Percentiles rank a stretch among this genome's conserved stretches.
Conservation (phyloP, 2,113 vertebrate genomes). For the Rhineura floridana region DNA sequence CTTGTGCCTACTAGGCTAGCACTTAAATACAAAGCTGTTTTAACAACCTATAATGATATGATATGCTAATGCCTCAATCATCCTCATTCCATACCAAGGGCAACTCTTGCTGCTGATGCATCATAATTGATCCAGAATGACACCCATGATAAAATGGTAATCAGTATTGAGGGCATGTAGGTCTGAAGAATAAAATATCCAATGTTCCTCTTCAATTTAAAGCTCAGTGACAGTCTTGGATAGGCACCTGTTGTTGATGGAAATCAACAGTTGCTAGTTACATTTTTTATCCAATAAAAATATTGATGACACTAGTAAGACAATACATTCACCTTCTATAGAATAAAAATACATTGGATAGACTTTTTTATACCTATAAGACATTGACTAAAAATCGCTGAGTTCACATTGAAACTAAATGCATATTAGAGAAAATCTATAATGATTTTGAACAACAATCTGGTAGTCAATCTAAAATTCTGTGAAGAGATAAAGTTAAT, state of each 20-base stretch:
- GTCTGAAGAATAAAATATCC: constrained; percentile 99
- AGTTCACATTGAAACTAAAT: not conserved
- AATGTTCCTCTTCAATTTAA: constrained; percentile 97
- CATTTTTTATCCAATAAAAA: constrained; percentile 4
- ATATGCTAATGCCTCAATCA: constrained; percentile 48
- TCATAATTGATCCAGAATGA: constrained; percentile 99
- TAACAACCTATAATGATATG: constrained; percentile 39
- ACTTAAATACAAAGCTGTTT: not conserved
- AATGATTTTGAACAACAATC: constrained; percentile 11
- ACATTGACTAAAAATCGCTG: constrained; percentile 3
- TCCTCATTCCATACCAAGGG: constrained; percentile 86
- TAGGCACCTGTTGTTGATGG: constrained; percentile 85
- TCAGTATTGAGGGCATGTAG: constrained; percentile 98
- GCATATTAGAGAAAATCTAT: constrained; percentile 7
- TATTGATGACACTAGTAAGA: constrained; percentile 28
- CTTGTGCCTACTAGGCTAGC: not conserved
- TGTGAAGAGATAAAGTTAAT: constrained; percentile 19
- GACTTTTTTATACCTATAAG: constrained; percentile 48
- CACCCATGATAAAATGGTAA: constrained; percentile 98
- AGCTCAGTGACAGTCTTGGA: constrained; percentile 95
- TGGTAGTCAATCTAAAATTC: constrained; percentile 19
- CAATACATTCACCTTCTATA: constrained; percentile 53
- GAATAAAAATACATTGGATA: constrained; percentile 42
- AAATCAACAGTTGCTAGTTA: constrained; percentile 43
- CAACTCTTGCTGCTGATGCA: constrained; percentile 96